These are phyloP conservation scores for Pampus argenteus DNA, from an alignment of 2,797 vertebrate species.

Conservation along the genomic window DNA sequence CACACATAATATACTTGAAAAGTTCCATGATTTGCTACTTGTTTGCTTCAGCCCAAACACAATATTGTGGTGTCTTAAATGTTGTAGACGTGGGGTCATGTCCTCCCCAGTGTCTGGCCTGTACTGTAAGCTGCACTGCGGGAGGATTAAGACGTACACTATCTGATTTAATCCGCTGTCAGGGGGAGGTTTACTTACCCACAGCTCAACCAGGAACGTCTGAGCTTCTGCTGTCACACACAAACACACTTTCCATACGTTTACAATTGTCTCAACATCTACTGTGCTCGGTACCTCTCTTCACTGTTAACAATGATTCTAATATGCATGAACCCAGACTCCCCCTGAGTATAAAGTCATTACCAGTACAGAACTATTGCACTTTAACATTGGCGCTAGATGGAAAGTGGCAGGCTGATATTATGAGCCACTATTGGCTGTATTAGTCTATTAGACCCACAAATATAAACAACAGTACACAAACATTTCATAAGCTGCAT, in stretches of 20 bases:
- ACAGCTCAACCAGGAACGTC: slow-evolving; percentile 47
- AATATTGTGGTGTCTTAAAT: slow-evolving; percentile 25
- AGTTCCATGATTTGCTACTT: not conserved
- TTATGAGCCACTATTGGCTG: not conserved
- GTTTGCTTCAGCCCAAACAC: slow-evolving; percentile 6
- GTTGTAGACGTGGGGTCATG: slow-evolving; percentile 62
- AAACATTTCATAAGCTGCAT: not conserved
- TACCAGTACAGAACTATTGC: not conserved
- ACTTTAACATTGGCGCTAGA: not conserved
- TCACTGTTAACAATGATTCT: not conserved
- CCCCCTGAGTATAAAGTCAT: not conserved
- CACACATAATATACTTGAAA: not conserved
- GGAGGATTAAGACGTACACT: slow-evolving; percentile 78
- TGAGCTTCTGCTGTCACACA: slow-evolving; percentile 52
- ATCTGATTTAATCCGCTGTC: slow-evolving; percentile 81
- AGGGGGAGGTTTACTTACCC: slow-evolving; percentile 61
- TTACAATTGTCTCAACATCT: slow-evolving; percentile 7
- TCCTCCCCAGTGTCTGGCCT: slow-evolving; percentile 72
- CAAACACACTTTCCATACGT: slow-evolving; percentile 30
- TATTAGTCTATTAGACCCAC: not conserved
- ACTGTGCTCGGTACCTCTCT: not conserved
- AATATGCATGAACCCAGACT: not conserved
- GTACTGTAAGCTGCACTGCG: slow-evolving; percentile 69
- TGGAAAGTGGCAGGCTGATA: too few relatives aligned
- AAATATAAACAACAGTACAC: not conserved